Conservation (phyloP, 2,888 invertebrate species). For the Ectemnius continuus region DNA sequence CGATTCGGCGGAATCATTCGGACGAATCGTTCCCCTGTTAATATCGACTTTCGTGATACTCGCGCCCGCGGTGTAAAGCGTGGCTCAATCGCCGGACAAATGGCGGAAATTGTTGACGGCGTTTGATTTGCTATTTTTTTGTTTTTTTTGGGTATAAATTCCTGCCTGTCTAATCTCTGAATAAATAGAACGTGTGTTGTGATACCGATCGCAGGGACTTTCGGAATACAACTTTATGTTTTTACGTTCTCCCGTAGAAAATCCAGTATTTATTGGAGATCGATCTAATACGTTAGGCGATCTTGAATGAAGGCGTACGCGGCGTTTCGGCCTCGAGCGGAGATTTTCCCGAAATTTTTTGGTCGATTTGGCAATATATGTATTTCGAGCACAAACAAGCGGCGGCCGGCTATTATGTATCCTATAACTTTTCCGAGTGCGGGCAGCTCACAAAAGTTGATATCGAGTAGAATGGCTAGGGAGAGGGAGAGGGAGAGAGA, state of each 20-base stretch:
- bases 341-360: neutral
- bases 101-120: constrained; percentile 16
- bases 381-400: no score
- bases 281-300: neutral
- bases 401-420: no score
- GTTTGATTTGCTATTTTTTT: constrained; percentile 10
- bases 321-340: neutral
- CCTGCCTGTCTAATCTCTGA: neutral
- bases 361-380: neutral
- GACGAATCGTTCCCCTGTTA: constrained; percentile 46
- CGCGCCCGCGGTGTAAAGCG: constrained; percentile 38
- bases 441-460: neutral
- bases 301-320: neutral
- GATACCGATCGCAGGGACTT: no score
- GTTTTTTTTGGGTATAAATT: neutral
- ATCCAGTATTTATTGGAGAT: neutral
- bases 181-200: neutral
- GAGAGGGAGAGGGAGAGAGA: no score
- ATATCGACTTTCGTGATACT: constrained; percentile 42
- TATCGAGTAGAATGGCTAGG: neutral
- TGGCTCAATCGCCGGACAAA: constrained; percentile 35
- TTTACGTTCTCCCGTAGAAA: no score
- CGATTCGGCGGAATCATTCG: constrained; percentile 51
- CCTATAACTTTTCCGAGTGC: no score
- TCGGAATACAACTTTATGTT: no score